Evolutionary conservation across 2,113 vertebrate genomes (phyloP).

Genomic region (Salvelinus alpinus): DNA sequence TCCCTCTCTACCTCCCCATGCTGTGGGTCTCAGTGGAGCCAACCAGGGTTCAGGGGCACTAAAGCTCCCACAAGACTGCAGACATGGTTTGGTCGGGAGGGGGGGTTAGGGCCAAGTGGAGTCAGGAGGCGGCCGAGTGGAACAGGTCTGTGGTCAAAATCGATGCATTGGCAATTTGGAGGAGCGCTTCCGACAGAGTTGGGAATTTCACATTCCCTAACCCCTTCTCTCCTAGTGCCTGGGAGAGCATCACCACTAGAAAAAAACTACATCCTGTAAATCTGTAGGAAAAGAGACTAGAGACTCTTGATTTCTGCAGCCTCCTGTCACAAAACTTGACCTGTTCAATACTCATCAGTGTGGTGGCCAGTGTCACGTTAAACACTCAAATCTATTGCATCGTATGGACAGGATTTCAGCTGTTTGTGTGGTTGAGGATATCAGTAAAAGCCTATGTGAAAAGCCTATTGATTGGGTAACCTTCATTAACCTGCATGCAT

Average conservation of each 20-base stretch:
- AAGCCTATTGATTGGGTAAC: no score
- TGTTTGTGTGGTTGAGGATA: neutral
- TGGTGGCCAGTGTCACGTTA: constrained; percentile 24
- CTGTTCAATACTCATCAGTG: constrained; percentile 43
- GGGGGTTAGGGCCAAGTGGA: neutral
- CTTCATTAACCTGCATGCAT: no score
- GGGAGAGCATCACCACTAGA: constrained; percentile 30
- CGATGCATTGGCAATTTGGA: constrained; percentile 79
- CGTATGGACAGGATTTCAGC: neutral
- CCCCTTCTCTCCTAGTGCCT: constrained; percentile 35
- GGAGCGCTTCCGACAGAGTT: constrained; percentile 67
- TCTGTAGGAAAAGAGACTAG: constrained; percentile 38
- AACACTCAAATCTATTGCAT: constrained; percentile 9
- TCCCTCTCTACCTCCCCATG: neutral
- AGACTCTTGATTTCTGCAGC: constrained; percentile 28
- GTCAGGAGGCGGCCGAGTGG: constrained; percentile 52
- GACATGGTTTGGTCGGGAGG: constrained; percentile 21
- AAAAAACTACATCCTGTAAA: constrained; percentile 42
- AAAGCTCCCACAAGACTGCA: constrained; percentile 49
- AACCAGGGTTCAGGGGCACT: constrained; percentile 51
- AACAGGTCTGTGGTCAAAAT: constrained; percentile 74
- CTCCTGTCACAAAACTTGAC: constrained; percentile 39
- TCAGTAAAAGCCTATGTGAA: neutral
- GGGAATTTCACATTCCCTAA: constrained; percentile 58
- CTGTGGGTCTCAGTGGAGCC: constrained; percentile 15